Percentiles rank a stretch among this genome's conserved stretches.
Evolutionary conservation across 2,797 vertebrate genomes (phyloP).

Genomic region (Antrozous pallidus): DNA sequence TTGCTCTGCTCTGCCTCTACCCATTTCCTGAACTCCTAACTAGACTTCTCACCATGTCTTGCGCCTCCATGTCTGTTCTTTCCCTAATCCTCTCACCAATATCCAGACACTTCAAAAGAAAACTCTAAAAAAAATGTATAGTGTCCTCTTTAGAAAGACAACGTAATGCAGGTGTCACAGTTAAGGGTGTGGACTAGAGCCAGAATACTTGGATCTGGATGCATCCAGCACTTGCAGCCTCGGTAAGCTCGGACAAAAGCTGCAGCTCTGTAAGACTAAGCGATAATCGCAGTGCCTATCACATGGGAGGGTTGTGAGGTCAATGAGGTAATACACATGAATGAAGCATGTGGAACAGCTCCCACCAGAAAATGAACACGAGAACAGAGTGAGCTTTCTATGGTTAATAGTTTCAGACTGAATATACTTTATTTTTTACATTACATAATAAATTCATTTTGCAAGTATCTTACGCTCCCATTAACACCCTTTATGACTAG

Average conservation of each 20-base stretch:
- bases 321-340: background rate
- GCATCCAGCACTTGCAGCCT: background rate
- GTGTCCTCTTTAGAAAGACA: conserved; percentile 2
- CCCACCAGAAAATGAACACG: background rate
- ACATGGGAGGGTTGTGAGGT: background rate
- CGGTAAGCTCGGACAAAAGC: background rate
- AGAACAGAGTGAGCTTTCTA: background rate
- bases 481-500: background rate
- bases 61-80: background rate
- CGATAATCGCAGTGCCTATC: background rate
- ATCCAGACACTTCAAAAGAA: background rate
- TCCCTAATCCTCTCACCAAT: background rate
- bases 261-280: background rate
- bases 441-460: background rate
- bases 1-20: background rate
- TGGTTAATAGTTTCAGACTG: background rate
- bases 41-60: background rate
- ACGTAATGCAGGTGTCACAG: background rate
- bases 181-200: background rate
- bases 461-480: background rate
- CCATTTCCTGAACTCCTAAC: background rate
- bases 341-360: background rate
- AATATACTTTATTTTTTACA: background rate
- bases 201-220: background rate
- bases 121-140: background rate